Evolutionary conservation across 2,888 invertebrate species (phyloP).

Genomic region (Dascillus cervinus): DNA sequence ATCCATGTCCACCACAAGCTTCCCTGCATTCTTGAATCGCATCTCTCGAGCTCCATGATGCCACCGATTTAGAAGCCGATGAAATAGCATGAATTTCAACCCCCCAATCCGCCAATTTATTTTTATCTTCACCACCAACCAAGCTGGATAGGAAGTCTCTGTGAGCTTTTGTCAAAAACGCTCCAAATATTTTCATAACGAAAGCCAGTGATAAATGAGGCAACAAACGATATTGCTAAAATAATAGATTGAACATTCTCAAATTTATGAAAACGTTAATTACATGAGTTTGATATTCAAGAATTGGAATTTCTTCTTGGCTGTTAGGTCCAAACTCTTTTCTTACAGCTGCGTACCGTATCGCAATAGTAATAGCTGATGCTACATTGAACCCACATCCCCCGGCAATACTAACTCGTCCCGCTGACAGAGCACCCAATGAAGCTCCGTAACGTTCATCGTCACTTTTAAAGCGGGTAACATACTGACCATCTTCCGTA

Average conservation of each 20-base stretch:
- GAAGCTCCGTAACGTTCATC: constrained; percentile 67
- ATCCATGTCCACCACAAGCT: no score
- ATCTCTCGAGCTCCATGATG: constrained; percentile 80
- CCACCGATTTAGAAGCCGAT: constrained; percentile 66
- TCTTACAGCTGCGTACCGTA: constrained; percentile 79
- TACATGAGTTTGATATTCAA: no score
- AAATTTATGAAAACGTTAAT: constrained; percentile 44
- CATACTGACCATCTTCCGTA: constrained; percentile 73
- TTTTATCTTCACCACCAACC: constrained; percentile 18
- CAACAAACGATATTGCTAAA: constrained; percentile 65
- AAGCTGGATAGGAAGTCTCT: constrained; percentile 13
- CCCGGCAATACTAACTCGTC: constrained; percentile 68
- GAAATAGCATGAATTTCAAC: constrained; percentile 71
- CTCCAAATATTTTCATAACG: constrained; percentile 52
- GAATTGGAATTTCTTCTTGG: constrained; percentile 68
- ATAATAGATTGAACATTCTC: no score
- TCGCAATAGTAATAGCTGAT: constrained; percentile 73
- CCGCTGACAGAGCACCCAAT: constrained; percentile 74
- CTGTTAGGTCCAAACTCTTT: constrained; percentile 79
- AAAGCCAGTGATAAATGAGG: constrained; percentile 60
- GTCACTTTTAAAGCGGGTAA: constrained; percentile 71
- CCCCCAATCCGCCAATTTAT: constrained; percentile 22
- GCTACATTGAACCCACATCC: constrained; percentile 53
- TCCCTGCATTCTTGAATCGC: constrained; percentile 90
- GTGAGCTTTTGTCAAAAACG: constrained; percentile 43